Evolutionary conservation across 2,113 vertebrate species (phyloP), one percentile per base, ranked within the genome.

Genomic region (Psittacula cyanocephala): DNA sequence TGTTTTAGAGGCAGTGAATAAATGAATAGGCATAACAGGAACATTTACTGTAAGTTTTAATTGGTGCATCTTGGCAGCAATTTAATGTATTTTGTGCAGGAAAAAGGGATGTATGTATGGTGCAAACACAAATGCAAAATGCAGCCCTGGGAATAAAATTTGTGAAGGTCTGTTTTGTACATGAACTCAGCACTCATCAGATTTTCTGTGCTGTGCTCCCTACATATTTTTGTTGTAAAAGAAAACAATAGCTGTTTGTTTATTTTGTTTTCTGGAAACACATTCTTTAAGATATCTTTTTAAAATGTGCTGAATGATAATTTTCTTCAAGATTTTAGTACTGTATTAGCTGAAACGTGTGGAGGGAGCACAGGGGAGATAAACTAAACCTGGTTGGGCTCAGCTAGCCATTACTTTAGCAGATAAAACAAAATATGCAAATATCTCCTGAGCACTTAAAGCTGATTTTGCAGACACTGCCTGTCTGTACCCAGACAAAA

Each of bases 391-490:
- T 89, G 28, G 43, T 35, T 89, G 37, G 59, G 63, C 33, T 85
- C n/a, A 22, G 78, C 41, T 77, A 75, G 81, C 55, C 76, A 88
- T 88, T 93, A 57, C 52, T 96, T 95, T 29, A 87, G 65, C 77
- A 91, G 22, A 94, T 95, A 78, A 95, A 85, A 70, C 53, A 91
- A 93, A 91, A 91, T 68, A 95, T 69, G 69, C 70, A 79, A 79
- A 74, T 88, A 72, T 60, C 8, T 94, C 59, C 12, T 50, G 65
- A 88, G 53, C 50, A 53, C 70, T 93, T 86, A 57, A 50, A 50
- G 41, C 60, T 87, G 18, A 39, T 89, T 43, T 92, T 94, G 86
- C 57, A 96, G 70, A 84, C 29, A 27, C 29, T 57, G 47, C 20
- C 52, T 92, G 52, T 84, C 81, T 97, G 50, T 74, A 81, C 16